Base-by-base conservation (phyloP, 2,113 vertebrate species). In the Aleadryas rufinucha region DNA sequence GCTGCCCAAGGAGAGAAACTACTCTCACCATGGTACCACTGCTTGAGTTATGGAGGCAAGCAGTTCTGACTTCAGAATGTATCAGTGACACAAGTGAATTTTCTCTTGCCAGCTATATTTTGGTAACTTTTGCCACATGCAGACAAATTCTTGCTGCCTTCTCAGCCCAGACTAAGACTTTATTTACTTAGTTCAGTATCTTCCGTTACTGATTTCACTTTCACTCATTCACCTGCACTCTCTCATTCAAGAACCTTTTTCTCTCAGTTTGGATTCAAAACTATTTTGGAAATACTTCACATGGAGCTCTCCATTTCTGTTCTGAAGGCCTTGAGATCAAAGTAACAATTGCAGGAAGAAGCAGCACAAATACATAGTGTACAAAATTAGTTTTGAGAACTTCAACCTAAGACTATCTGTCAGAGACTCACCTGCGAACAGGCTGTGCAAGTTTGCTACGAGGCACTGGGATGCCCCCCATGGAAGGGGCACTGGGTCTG, bases 361-460 rank as follows among this genome's bases (percentile, higher is more conserved):
- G 64, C 30, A 82, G 60, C 35, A 53, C 42, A 54, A 42, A 76
- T 4, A 84, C 13, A 52, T 2, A 24, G 16, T 0, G 3, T 28
- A 22, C 23, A 50, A 30, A 80, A 59, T 20, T 17, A 0, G 18
- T 18, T 31, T 30, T 4, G 24, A 60, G 39, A 69, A 11, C 22
- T 28, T 64, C 11, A 63, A 19, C 10, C 22, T 18, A 14, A 81
- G 50, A 20, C 30, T 11, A 9, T 42, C 15, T 16, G 10, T 35
- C 59, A 64, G 35, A 49, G 61, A 95, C 98, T 96, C 97, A 99
- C 99, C 99, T 99, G 97, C 99, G 99, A 83, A 99, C 98, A 82
- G 99, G 99, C 90, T 99, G 99, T 96, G 98, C 99, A 98, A 99
- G 98, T 96, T 99, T 99, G 98, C 99, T 99, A 72, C 99, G 99